phyloP scores from a whole-genome alignment of 2,113 vertebrate species.

The Ammodytes dubius region DNA sequence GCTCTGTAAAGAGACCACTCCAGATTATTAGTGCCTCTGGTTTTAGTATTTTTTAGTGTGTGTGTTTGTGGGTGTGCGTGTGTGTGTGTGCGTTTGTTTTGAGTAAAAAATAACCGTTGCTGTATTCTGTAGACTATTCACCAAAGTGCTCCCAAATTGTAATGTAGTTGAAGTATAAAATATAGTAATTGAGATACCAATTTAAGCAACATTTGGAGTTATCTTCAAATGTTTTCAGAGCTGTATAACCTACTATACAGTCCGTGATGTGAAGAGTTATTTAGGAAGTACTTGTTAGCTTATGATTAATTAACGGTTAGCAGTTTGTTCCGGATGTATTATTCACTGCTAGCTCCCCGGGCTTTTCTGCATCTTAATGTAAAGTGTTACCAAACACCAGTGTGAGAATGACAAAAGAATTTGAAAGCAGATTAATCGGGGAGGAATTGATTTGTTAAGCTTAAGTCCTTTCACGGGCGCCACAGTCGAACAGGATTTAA shows the following conservation, averaged over 20 bases:
- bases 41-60: no score
- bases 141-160: no score
- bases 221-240: no score
- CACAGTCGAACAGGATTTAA: slow-evolving; percentile 79
- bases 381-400: slow-evolving; percentile 45
- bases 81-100: no score
- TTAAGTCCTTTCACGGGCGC: slow-evolving; percentile 72
- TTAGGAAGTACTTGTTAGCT: slow-evolving; percentile 9
- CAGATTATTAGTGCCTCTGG: no score
- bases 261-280: not conserved
- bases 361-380: slow-evolving; percentile 21
- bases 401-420: slow-evolving; percentile 72
- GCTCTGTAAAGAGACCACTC: no score
- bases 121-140: no score
- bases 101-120: no score
- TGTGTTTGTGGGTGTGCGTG: no score
- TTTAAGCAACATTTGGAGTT: no score
- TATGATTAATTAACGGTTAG: not conserved
- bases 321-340: not conserved
- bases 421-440: slow-evolving; percentile 75
- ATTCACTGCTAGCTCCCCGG: not conserved
- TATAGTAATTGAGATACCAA: no score
- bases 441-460: slow-evolving; percentile 82
- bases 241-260: not conserved
- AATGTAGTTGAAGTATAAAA: no score